phyloP scores from a whole-genome alignment of 2,113 vertebrate genomes.

The Murina feae region DNA sequence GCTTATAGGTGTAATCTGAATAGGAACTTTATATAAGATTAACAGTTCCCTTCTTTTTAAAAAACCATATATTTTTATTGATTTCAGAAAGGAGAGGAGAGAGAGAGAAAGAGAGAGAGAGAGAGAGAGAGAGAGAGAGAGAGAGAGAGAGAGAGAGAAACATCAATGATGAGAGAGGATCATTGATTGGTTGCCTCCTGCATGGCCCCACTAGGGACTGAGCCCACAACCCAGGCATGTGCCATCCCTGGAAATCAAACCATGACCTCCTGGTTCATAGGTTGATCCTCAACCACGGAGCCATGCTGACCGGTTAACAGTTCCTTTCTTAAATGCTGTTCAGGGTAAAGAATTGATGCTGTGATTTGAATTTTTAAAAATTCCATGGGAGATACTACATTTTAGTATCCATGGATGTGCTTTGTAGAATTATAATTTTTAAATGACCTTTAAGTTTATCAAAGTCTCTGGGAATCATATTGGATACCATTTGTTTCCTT shows the following conservation, averaged over 20 bases:
- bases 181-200: no score
- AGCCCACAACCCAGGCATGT: no score
- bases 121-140: no score
- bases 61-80: no score
- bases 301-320: constrained; percentile 1
- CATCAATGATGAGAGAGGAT: no score
- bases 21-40: constrained; percentile 63
- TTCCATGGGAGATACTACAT: constrained; percentile 32
- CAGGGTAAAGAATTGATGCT: constrained; percentile 9
- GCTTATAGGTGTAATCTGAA: constrained; percentile 61
- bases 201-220: no score
- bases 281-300: no score
- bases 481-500: not conserved
- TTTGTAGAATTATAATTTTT: not conserved
- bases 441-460: not conserved
- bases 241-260: no score
- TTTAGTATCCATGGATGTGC: not conserved
- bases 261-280: no score
- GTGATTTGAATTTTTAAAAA: constrained; percentile 44
- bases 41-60: constrained; percentile 25
- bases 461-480: not conserved
- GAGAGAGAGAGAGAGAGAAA: no score
- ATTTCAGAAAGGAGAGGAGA: no score
- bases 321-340: constrained; percentile 61
- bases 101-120: no score